A percentile compares a stretch with the other conserved stretches of the same genome.
These are phyloP conservation scores for Mimas tiliae DNA, from an alignment of 2,888 invertebrate genomes.

Conservation along the genomic window DNA sequence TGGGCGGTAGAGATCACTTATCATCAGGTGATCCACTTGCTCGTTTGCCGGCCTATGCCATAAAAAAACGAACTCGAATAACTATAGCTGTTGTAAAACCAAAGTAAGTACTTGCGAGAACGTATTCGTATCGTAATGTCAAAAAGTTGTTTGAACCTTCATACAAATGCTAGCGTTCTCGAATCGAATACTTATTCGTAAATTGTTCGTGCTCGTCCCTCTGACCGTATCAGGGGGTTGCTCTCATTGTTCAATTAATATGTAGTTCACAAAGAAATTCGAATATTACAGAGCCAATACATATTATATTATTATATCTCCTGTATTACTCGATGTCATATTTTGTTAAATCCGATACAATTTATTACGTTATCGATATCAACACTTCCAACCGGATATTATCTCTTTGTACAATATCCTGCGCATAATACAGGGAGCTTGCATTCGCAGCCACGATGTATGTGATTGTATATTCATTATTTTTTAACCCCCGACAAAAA, in stretches of 20 bases:
- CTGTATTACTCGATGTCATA: neutral
- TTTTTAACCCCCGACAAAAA: neutral
- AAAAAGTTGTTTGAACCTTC: too few species aligned
- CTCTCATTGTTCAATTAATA: neutral
- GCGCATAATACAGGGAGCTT: conserved; percentile 16
- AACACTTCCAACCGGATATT: conserved; percentile 27
- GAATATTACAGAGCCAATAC: conserved; percentile 14
- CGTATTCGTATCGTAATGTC: too few species aligned
- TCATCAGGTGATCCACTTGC: too few species aligned
- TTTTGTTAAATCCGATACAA: conserved; percentile 7
- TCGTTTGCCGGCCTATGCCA: too few species aligned
- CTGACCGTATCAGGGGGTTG: neutral
- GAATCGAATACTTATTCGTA: too few species aligned
- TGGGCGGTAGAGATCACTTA: too few species aligned
- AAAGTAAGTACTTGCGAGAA: neutral
- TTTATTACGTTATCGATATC: conserved; percentile 18
- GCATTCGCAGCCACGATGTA: neutral
- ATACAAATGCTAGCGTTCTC: too few species aligned
- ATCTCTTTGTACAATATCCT: conserved; percentile 26
- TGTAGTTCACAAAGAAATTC: neutral
- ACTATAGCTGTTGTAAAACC: neutral
- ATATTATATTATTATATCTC: too few species aligned
- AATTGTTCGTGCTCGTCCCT: too few species aligned
- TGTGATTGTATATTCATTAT: neutral
- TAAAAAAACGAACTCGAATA: too few species aligned